Evolutionary conservation across 2,888 invertebrate genomes (phyloP).

Genomic region (Lymantria dispar): DNA sequence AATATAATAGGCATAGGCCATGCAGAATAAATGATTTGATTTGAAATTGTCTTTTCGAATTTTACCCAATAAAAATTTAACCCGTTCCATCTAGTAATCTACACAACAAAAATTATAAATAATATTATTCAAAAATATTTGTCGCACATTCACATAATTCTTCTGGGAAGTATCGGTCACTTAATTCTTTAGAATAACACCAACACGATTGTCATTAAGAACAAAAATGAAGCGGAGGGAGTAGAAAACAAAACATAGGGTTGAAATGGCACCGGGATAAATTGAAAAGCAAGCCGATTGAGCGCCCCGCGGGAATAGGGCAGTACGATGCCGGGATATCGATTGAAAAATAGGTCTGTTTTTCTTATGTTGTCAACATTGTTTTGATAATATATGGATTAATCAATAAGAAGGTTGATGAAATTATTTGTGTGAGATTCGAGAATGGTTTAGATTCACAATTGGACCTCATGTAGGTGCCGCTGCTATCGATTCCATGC

Average conservation of each 20-base stretch:
- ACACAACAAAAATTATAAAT: no score
- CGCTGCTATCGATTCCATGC: no score
- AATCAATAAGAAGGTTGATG: neutral
- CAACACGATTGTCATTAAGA: conserved; percentile 24
- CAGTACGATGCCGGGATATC: conserved; percentile 37
- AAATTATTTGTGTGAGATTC: no score
- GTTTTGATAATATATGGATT: neutral
- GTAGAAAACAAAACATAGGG: conserved; percentile 51
- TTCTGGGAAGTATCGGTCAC: conserved; percentile 4
- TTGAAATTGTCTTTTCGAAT: no score
- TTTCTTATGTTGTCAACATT: conserved; percentile 12
- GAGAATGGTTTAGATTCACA: no score
- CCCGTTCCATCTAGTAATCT: no score
- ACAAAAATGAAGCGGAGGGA: conserved; percentile 27
- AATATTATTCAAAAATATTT: no score
- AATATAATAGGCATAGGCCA: no score
- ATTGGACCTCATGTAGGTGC: no score
- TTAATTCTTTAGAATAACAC: conserved; percentile 2
- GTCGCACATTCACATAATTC: neutral
- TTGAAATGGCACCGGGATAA: conserved; percentile 53
- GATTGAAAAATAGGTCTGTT: conserved; percentile 22
- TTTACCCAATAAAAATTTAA: no score
- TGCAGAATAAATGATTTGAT: no score
- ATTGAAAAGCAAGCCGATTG: conserved; percentile 67
- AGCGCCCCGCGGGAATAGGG: conserved; percentile 61